These are phyloP conservation scores for Intellagama lesueurii DNA, from an alignment of 2,797 vertebrate genomes.

Conservation along the genomic window DNA sequence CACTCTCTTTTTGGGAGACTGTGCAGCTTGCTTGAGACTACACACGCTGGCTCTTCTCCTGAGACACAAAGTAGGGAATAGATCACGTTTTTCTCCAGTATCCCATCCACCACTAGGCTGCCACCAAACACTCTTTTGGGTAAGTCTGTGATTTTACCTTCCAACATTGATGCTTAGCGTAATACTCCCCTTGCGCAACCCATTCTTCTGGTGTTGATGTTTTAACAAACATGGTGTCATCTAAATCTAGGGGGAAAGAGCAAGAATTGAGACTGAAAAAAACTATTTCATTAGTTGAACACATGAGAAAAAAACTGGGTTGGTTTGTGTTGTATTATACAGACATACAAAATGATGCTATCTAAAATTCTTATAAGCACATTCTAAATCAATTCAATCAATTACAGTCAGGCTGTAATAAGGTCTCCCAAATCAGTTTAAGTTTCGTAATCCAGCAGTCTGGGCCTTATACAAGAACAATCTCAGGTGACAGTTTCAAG, in stretches of 20 bases:
- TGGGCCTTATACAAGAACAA: neutral
- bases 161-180: slow-evolving; percentile 85
- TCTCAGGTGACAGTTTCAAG: neutral
- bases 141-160: slow-evolving; percentile 73
- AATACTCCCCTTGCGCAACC: slow-evolving; percentile 84
- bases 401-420: neutral
- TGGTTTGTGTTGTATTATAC: neutral
- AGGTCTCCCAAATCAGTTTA: neutral
- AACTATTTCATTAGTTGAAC: neutral
- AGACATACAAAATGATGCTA: neutral
- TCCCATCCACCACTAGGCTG: neutral
- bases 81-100: neutral
- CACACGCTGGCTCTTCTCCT: too few relatives aligned
- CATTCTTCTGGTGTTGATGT: slow-evolving; percentile 82
- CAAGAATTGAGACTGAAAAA: neutral
- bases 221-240: slow-evolving; percentile 86
- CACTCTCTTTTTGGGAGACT: too few relatives aligned
- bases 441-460: neutral
- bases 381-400: neutral
- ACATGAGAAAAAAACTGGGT: neutral
- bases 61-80: neutral
- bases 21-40: too few relatives aligned
- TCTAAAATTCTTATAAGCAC: neutral
- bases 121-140: slow-evolving; percentile 14
- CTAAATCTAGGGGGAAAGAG: slow-evolving; percentile 75